Base-by-base conservation (phyloP, 2,888 invertebrate species). In the Drosophila siamana region DNA sequence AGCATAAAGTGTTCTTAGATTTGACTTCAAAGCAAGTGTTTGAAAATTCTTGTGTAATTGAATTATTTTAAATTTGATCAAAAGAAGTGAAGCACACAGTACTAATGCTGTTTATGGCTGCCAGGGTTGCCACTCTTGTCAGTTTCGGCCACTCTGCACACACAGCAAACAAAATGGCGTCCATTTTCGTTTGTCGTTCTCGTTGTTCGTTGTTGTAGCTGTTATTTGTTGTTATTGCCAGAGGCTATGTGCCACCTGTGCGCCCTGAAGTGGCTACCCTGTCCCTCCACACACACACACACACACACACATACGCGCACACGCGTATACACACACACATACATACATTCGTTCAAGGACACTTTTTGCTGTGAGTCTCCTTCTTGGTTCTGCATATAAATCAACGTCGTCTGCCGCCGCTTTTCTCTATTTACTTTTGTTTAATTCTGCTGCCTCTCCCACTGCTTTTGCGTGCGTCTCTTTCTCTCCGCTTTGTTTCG, bases 211-310 rank as follows among this genome's bases (percentile, higher is more conserved):
- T 7, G 36, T 13, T 15, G 33, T 36, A 13, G 36, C 57, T 61
- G 56, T 22, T 59, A 47, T 47, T 47, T 52, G 55, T 28, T 71
- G 33, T 40, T 50, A 11, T 48, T 59, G 74, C 82, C 64, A 19
- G 33, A 28, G 67, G 88, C 88, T 86, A 60, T 87, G 86, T 86
- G 88, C 82, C 82, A 83, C 88, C 86, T 86, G 87, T 87, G 52
- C 64, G 62, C 62, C 26, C 43, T 33, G 38, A 28, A 48, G 47
- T 47, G 62, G 47, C 52, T 41, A 33, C 15, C 4, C 44, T 44
- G 16, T 7, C 16, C 36, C 6, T 15, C 9, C 36, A 38, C 30
- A 8, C 9, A 7, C 41, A 19, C 41, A 50, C 48, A 56, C 41
- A 30, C 26, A 30, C 16, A 15, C 13, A 15, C 54, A 13, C 52